A percentile compares a stretch with the other conserved stretches of the same genome.
phyloP scores from a whole-genome alignment of 2,888 invertebrate species.

The Seira musarum region DNA sequence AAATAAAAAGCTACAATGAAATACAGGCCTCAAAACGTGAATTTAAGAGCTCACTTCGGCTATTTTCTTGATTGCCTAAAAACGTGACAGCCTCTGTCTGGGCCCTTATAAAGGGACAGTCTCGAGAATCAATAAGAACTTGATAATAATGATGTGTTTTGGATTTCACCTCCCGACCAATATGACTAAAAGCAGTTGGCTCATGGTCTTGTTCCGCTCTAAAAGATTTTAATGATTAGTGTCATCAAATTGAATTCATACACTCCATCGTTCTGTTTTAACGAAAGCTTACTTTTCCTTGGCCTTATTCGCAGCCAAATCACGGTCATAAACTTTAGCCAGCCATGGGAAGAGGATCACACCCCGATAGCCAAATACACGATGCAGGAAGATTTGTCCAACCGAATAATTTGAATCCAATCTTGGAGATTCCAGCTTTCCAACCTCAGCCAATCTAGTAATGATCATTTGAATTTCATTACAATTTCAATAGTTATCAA shows the following conservation, averaged over 20 bases:
- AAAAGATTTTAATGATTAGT: no score
- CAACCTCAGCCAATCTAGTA: slow-evolving; percentile 92
- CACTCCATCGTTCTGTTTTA: no score
- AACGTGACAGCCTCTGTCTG: slow-evolving; percentile 99
- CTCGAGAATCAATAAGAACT: slow-evolving; percentile 96
- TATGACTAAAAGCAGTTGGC: slow-evolving; percentile 72
- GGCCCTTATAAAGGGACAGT: slow-evolving; percentile 97
- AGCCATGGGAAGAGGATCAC: slow-evolving; percentile 98
- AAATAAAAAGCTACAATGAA: no score
- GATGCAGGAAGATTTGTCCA: slow-evolving; percentile 95
- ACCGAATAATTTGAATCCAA: slow-evolving; percentile 93
- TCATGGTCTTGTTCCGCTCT: slow-evolving; percentile 68
- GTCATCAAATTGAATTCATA: no score
- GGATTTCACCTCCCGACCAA: slow-evolving; percentile 90
- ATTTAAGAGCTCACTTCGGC: slow-evolving; percentile 84
- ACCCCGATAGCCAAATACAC: slow-evolving; percentile 97
- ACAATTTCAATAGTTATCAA: neutral
- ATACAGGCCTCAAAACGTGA: no score
- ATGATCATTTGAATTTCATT: slow-evolving; percentile 12
- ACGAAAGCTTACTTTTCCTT: slow-evolving; percentile 69
- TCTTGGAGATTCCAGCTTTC: slow-evolving; percentile 90
- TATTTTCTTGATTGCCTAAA: slow-evolving; percentile 95
- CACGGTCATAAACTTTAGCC: slow-evolving; percentile 95
- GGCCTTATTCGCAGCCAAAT: slow-evolving; percentile 81
- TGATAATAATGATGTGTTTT: slow-evolving; percentile 97